These are phyloP conservation scores for Aphelinus certus DNA, from an alignment of 1,140 invertebrate genomes.

Conservation along the genomic window DNA sequence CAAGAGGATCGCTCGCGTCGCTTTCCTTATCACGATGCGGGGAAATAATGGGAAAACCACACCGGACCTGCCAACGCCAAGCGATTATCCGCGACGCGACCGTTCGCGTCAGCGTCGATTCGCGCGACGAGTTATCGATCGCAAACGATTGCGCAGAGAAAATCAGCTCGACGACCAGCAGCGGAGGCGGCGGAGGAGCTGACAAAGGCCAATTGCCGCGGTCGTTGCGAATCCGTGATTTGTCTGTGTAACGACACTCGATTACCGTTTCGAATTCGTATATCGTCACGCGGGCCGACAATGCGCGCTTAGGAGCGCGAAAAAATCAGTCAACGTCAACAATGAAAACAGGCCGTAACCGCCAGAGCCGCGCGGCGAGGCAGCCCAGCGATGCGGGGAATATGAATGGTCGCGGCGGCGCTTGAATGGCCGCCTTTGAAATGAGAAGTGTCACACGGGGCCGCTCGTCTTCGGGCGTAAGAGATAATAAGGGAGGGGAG, in stretches of 20 bases:
- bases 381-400: too few relatives aligned
- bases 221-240: neutral
- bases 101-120: neutral
- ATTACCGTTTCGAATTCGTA: neutral
- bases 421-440: conserved; percentile 10
- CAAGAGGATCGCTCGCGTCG: too few relatives aligned
- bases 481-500: neutral
- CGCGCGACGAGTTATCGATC: neutral
- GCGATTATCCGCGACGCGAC: neutral
- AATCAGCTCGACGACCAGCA: too few relatives aligned
- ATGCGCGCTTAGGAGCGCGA: neutral
- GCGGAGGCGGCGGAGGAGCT: too few relatives aligned
- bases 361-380: too few relatives aligned
- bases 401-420: neutral
- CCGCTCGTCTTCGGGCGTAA: neutral
- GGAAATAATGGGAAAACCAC: too few relatives aligned
- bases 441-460: neutral
- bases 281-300: neutral
- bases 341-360: neutral
- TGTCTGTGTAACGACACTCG: neutral
- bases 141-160: neutral
- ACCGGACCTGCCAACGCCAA: too few relatives aligned
- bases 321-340: conserved; percentile 23
- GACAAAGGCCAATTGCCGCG: too few relatives aligned
- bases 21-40: too few relatives aligned